Percentiles rank a stretch among this genome's conserved stretches.
These are phyloP conservation scores for Anser brachyrhynchus DNA, from an alignment of 2,113 vertebrate species.

Conservation along the genomic window DNA sequence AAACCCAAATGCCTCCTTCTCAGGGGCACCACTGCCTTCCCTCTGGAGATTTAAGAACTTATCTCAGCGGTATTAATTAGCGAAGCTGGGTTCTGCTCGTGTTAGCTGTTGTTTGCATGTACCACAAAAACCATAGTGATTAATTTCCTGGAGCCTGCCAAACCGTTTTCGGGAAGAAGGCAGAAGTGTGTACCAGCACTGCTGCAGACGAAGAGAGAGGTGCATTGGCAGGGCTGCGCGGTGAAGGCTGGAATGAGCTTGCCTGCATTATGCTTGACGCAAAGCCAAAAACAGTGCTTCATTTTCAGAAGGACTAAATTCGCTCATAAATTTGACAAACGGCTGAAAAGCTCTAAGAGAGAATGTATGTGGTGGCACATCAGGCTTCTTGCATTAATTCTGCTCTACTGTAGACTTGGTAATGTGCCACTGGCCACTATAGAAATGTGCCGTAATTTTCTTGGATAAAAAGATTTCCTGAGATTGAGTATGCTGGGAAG, in stretches of 20 bases:
- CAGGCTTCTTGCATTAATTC: not conserved
- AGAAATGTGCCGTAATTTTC: not conserved
- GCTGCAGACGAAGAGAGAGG: not conserved
- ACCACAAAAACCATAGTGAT: not conserved
- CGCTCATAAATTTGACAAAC: not conserved
- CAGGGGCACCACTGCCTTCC: fast-evolving
- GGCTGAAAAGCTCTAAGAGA: not conserved
- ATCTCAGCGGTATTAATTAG: not conserved
- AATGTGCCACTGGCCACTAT: not conserved
- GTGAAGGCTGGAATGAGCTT: fast-evolving
- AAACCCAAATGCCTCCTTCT: not conserved
- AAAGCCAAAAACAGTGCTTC: not conserved
- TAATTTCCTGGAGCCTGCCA: not conserved
- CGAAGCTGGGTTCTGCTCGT: not conserved
- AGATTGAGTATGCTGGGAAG: not conserved
- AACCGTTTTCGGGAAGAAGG: fast-evolving
- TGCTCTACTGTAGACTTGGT: not conserved
- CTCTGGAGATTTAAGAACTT: not conserved
- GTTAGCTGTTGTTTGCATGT: not conserved
- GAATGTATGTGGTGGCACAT: fast-evolving
- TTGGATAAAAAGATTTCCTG: not conserved
- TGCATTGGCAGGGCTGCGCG: fast-evolving
- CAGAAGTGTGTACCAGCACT: fast-evolving
- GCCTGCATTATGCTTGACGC: not conserved
- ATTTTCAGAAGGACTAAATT: not conserved